Percentiles rank a stretch among this genome's conserved stretches.
These are phyloP conservation scores for Eucidaris tribuloides DNA, from an alignment of 35 echinoderm and acorn worm species.

Conservation along the genomic window DNA sequence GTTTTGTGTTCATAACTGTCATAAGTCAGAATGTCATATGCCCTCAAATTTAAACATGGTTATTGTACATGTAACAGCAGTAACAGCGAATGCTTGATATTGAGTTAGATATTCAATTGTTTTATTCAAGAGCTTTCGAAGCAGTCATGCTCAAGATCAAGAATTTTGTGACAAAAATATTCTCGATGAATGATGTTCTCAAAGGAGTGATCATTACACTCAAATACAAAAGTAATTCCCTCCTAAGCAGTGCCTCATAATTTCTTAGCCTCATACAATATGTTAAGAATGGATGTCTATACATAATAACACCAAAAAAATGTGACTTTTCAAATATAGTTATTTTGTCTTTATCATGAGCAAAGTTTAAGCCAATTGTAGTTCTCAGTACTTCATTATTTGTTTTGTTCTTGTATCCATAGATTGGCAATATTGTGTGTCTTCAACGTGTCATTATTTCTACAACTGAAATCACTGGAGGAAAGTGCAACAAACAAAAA, in stretches of 20 bases:
- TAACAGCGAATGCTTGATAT: too few species aligned
- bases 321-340: neutral
- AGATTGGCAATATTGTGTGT: conserved; percentile 49
- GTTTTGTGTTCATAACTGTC: too few species aligned
- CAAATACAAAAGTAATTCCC: neutral
- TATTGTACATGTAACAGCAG: too few species aligned
- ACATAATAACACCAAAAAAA: neutral
- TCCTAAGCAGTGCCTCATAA: neutral
- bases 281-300: neutral
- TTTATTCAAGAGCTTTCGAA: too few species aligned
- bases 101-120: too few species aligned
- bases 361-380: neutral
- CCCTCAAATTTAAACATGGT: too few species aligned
- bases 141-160: too few species aligned
- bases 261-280: neutral
- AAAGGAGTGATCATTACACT: neutral
- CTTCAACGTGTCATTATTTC: conserved; percentile 57
- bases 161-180: too few species aligned
- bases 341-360: neutral
- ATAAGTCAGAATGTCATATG: too few species aligned
- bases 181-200: too few species aligned
- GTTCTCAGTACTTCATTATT: neutral
- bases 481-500: neutral
- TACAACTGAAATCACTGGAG: conserved; percentile 45
- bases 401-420: conserved; percentile 14